phyloP scores from a whole-genome alignment of 1,140 invertebrate species.

The Carposina sasakii region DNA sequence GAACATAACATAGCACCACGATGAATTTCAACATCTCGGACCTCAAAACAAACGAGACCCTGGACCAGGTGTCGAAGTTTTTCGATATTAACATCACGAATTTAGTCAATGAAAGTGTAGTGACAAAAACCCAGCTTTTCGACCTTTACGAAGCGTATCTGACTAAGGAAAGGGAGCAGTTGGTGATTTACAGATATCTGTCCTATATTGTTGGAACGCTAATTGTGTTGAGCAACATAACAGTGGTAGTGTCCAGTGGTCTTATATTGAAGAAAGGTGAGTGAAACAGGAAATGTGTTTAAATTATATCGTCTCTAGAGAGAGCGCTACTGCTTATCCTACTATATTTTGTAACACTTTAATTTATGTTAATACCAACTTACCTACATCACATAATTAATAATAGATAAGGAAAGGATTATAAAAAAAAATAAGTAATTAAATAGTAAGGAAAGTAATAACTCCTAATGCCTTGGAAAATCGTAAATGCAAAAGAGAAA shows the following conservation, averaged over 20 bases:
- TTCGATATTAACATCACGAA: conserved; percentile 16
- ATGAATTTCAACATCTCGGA: background rate
- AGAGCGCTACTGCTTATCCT: too few species aligned
- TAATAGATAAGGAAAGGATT: too few species aligned
- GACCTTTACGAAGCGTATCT: conserved; percentile 42
- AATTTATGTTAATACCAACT: too few species aligned
- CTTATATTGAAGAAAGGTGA: conserved; percentile 73
- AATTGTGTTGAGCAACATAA: conserved; percentile 71
- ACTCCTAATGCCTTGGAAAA: too few species aligned
- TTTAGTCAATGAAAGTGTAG: conserved; percentile 30
- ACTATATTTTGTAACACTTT: too few species aligned
- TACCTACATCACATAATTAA: too few species aligned
- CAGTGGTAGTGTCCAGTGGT: conserved; percentile 74
- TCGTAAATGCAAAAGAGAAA: too few species aligned
- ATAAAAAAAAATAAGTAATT: too few species aligned
- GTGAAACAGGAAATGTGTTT: too few species aligned
- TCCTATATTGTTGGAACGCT: conserved; percentile 63
- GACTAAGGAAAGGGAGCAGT: conserved; percentile 40
- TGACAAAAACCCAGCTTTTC: conserved; percentile 25
- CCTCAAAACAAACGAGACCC: conserved; percentile 14
- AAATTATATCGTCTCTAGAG: too few species aligned
- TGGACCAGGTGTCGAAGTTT: conserved; percentile 13
- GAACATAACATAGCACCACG: background rate
- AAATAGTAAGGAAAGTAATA: too few species aligned
- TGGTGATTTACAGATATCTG: conserved; percentile 36